Percentiles rank a stretch among this genome's conserved stretches.
phyloP scores from a whole-genome alignment of 2,797 vertebrate genomes.

The Fringilla coelebs region DNA sequence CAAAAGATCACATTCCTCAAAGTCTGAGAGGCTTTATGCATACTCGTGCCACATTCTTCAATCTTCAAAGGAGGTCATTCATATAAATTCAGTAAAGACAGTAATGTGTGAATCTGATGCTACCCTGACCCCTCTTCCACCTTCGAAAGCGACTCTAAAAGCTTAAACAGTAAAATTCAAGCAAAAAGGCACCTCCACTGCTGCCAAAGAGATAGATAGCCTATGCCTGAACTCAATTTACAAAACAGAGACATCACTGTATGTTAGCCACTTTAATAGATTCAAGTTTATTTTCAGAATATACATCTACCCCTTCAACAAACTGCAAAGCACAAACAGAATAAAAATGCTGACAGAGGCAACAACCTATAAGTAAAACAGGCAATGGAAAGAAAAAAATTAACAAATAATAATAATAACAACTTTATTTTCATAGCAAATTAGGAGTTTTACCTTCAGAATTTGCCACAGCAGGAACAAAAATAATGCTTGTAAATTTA shows the following conservation, averaged over 20 bases:
- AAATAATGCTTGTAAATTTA: not conserved
- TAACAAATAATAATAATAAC: constrained; percentile 32
- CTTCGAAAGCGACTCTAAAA: constrained; percentile 75
- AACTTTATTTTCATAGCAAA: not conserved
- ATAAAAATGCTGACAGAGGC: constrained; percentile 72
- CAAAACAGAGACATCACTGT: constrained; percentile 79
- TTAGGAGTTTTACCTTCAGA: not conserved
- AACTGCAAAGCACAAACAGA: constrained; percentile 67
- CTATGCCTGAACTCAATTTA: constrained; percentile 80
- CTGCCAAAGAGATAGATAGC: constrained; percentile 82
- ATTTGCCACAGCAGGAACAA: not conserved
- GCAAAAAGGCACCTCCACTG: constrained; percentile 71
- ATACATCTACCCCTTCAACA: constrained; percentile 72
- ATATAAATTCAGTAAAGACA: constrained; percentile 82
- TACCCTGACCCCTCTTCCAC: constrained; percentile 76
- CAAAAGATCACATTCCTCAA: constrained; percentile 61
- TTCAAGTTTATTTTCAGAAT: constrained; percentile 80
- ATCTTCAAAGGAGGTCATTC: constrained; percentile 80
- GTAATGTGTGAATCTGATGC: constrained; percentile 79
- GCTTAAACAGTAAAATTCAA: constrained; percentile 79
- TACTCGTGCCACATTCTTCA: constrained; percentile 69
- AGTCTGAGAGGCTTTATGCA: constrained; percentile 60
- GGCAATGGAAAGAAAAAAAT: constrained; percentile 19
- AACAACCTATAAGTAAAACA: constrained; percentile 28
- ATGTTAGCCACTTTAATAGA: constrained; percentile 79